phyloP scores from a whole-genome alignment of 2,113 vertebrate genomes.

The Vireo altiloquus region DNA sequence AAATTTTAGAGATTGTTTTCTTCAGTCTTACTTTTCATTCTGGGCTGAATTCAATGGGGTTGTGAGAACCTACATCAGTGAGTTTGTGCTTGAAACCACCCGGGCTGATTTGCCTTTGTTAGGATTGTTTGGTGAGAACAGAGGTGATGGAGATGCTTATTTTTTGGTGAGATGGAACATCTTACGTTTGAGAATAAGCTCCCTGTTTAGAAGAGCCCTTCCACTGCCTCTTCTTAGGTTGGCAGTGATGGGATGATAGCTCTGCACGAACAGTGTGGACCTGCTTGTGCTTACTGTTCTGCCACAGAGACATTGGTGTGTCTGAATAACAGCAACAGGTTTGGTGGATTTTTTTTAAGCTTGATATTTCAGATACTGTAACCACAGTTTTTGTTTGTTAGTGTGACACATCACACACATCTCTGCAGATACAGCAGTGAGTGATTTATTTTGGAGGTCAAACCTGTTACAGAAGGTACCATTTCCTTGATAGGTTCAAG shows the following conservation, averaged over 20 bases:
- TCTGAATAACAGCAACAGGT: not conserved
- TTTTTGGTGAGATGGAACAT: not conserved
- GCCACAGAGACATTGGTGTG: not conserved
- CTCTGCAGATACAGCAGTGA: conserved; percentile 28
- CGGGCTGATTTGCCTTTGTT: not conserved
- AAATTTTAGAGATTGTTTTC: not conserved
- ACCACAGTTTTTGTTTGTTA: not conserved
- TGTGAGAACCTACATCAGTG: not conserved
- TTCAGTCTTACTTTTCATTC: not conserved
- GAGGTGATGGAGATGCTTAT: not conserved
- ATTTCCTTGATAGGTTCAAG: conserved; percentile 42
- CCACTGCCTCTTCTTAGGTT: not conserved
- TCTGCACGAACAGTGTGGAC: not conserved
- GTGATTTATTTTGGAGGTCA: conserved; percentile 12
- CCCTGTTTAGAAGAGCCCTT: not conserved
- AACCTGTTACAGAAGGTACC: conserved; percentile 15
- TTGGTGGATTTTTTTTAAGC: not conserved
- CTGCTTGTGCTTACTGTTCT: not conserved
- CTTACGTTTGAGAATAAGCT: not conserved
- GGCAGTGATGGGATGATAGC: not conserved
- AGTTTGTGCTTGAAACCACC: not conserved
- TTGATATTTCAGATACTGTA: not conserved
- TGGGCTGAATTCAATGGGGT: not conserved
- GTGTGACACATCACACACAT: not conserved
- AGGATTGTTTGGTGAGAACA: not conserved